Percentiles rank a stretch among this genome's conserved stretches.
phyloP scores from a whole-genome alignment of 2,888 invertebrate species.

The Polydrusus cervinus region DNA sequence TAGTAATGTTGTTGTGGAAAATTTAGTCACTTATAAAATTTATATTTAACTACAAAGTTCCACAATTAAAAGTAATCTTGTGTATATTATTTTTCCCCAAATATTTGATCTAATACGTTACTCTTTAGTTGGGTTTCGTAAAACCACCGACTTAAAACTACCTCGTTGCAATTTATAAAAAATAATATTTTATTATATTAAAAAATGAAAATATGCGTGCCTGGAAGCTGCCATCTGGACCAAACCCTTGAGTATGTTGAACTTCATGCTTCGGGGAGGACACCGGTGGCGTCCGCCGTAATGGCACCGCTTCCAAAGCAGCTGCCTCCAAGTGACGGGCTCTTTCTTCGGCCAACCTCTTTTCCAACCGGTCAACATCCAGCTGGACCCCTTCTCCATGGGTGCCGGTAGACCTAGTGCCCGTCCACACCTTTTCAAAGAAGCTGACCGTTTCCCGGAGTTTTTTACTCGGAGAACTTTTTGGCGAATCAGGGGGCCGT shows the following conservation, averaged over 20 bases:
- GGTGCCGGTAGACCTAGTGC: constrained; percentile 66
- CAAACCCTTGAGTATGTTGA: constrained; percentile 60
- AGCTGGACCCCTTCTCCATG: constrained; percentile 58
- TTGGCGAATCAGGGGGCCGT: constrained; percentile 65
- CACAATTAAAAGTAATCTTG: too few species aligned
- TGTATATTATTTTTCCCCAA: too few species aligned
- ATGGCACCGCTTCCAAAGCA: constrained; percentile 76
- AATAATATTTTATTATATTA: background rate
- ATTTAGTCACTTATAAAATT: too few species aligned
- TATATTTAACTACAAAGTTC: too few species aligned
- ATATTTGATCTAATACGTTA: background rate
- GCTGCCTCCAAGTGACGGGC: constrained; percentile 63
- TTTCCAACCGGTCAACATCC: constrained; percentile 64
- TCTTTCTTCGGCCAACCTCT: constrained; percentile 62
- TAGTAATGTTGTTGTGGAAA: too few species aligned
- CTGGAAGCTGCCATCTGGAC: constrained; percentile 69
- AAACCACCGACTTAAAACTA: background rate
- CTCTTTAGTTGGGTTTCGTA: background rate
- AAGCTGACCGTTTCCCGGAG: constrained; percentile 84
- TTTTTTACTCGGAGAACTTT: constrained; percentile 71
- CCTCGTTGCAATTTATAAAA: constrained; percentile 28
- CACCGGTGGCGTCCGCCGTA: constrained; percentile 76
- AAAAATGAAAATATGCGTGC: constrained; percentile 57
- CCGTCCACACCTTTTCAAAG: constrained; percentile 86
- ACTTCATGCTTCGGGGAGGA: constrained; percentile 62